Percentiles rank a stretch among this genome's conserved stretches.
These are phyloP conservation scores for Tachysurus vachellii DNA, from an alignment of 2,113 vertebrate genomes.

Conservation along the genomic window DNA sequence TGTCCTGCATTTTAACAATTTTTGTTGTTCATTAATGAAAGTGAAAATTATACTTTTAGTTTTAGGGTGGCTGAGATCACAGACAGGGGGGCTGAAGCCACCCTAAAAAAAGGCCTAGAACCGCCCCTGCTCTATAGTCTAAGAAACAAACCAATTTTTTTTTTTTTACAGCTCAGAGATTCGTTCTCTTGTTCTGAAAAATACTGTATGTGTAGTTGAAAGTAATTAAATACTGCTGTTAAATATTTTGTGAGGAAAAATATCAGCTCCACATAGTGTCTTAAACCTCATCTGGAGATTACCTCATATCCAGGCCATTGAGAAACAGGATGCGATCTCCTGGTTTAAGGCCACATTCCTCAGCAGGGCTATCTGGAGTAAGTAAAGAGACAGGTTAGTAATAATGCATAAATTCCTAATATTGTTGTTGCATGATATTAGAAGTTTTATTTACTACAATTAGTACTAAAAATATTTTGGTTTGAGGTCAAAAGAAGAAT, in stretches of 20 bases:
- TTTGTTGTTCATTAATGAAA: too few relatives aligned
- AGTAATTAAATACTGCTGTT: conserved; percentile 1
- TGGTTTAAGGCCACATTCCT: conserved; percentile 89
- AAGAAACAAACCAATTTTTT: background rate
- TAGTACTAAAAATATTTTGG: background rate
- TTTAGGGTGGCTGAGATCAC: too few relatives aligned
- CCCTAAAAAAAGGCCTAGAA: too few relatives aligned
- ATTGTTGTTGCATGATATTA: background rate
- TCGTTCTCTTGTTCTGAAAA: background rate
- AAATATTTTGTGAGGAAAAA: background rate
- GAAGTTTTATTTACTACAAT: background rate
- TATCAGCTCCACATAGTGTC: background rate
- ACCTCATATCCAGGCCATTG: conserved; percentile 99
- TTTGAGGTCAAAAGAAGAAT: background rate
- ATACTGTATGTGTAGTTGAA: background rate
- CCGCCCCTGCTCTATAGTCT: too few relatives aligned
- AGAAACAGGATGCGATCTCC: conserved; percentile 95
- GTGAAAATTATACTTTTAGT: too few relatives aligned
- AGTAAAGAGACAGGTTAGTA: conserved; percentile 35
- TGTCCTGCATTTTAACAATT: too few relatives aligned
- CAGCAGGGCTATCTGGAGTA: conserved; percentile 87
- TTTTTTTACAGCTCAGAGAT: background rate
- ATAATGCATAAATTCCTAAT: conserved; percentile 22
- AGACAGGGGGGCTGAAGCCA: too few relatives aligned
- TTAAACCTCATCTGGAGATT: conserved; percentile 44